Percentiles rank a stretch among this genome's conserved stretches.
phyloP scores from a whole-genome alignment of 2,888 invertebrate species.

The Idaea biselata region DNA sequence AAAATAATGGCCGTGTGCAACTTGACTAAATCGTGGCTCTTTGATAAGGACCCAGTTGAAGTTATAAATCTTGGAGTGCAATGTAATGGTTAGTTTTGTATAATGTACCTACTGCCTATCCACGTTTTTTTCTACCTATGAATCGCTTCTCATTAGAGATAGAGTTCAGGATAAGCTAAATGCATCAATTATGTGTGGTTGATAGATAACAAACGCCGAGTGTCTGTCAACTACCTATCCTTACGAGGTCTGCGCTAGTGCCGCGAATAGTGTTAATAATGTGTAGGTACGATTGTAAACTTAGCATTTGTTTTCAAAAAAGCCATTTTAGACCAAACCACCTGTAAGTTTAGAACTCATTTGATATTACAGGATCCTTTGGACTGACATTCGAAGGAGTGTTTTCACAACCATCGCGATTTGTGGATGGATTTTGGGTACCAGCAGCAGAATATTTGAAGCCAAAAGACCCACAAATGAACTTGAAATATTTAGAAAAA shows the following conservation, averaged over 20 bases:
- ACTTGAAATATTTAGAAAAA: conserved; percentile 53
- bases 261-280: too few species aligned
- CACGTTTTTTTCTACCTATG: conserved; percentile 16
- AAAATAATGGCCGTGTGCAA: conserved; percentile 66
- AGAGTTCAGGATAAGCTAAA: not conserved
- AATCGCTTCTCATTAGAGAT: conserved; percentile 1
- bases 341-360: too few species aligned
- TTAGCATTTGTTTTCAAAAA: too few species aligned
- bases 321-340: too few species aligned
- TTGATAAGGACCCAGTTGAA: conserved; percentile 52
- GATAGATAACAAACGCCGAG: too few species aligned
- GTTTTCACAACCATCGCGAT: conserved; percentile 80
- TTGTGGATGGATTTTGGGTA: conserved; percentile 64
- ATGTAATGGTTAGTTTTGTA: conserved; percentile 69
- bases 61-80: conserved; percentile 77
- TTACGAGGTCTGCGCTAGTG: too few species aligned
- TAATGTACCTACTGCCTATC: not conserved
- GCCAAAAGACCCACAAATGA: conserved; percentile 61
- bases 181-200: too few species aligned
- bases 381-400: conserved; percentile 73
- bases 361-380: conserved; percentile 65
- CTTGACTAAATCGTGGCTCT: conserved; percentile 75
- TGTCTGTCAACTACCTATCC: too few species aligned
- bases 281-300: too few species aligned
- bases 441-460: conserved; percentile 59